Evolutionary conservation across 2,113 vertebrate species (phyloP), one percentile per base, ranked within the genome.

Genomic region (Rhea pennata): DNA sequence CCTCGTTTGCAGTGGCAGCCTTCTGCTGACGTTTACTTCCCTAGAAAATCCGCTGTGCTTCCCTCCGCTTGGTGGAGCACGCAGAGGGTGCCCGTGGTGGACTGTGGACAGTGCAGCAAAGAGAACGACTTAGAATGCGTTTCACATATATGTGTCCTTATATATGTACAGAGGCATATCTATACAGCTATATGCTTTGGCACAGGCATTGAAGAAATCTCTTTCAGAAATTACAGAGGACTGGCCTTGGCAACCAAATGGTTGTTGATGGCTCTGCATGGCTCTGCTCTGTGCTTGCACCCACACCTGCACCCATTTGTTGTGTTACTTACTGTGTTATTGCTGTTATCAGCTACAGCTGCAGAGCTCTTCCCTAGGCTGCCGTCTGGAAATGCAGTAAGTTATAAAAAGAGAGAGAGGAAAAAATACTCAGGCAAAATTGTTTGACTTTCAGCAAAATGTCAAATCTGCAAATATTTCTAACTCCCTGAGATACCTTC

Each of bases 251-350:
- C 70, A 39, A 56, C 20, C 1, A 0, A 58, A 4, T 1, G 3
- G n/a, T 0, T 46, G 54, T 33, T 12, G 53, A 20, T 0, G 2
- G 36, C 44, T 70, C 71, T 2, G 5, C 62, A 8, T 59, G 19
- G 22, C 44, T 29, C 40, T 3, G 1, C 13, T 26, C 31, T 5
- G 10, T 21, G 19, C 36, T 50, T 11, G 36, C 2, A 0, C 50
- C 17, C 33, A 20, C 44, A 31, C 22, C 21, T 42, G 10, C 20
- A 33, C 29, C 40, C 53, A 27, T 51, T 70, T 33, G 11, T n/a
- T 48, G 8, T 48, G 19, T 19, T 48, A 48, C 9, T 48, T 48
- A 48, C 19, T 48, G 46, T 7, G 19, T 48, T 48, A 20, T 19
- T 27, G 15, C 26, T 40, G 51, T 20, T 53, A 20, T 39, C 16